Evolutionary conservation across 2,797 vertebrate genomes (phyloP).

Genomic region (Manis javanica): DNA sequence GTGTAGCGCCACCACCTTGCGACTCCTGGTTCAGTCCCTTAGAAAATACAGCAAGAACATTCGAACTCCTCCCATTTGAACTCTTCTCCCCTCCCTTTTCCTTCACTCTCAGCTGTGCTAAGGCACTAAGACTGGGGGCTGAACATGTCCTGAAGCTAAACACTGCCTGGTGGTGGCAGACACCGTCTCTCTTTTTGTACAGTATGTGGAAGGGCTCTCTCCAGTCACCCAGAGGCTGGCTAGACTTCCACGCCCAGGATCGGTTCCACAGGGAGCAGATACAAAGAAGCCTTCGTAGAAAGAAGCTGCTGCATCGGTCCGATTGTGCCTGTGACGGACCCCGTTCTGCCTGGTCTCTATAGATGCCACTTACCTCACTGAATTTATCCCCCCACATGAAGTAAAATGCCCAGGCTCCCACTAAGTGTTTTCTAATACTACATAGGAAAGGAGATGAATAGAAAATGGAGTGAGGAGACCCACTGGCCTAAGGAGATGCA

Average conservation of each 20-base stretch:
- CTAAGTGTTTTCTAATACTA: not conserved
- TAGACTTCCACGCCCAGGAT: not conserved
- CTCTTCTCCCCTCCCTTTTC: not conserved
- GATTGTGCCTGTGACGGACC: not conserved
- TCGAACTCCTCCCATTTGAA: not conserved
- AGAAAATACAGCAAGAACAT: not conserved
- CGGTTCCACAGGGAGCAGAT: not conserved
- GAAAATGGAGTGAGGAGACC: not conserved
- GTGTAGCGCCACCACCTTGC: not conserved
- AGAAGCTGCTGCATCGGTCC: fast-evolving
- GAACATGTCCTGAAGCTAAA: not conserved
- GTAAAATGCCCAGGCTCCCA: not conserved
- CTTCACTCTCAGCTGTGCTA: not conserved
- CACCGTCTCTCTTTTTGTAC: not conserved
- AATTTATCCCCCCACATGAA: not conserved
- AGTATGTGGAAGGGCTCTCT: not conserved
- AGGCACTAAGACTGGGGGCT: not conserved
- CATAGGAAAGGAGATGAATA: not conserved
- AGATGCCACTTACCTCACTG: not conserved
- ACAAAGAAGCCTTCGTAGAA: not conserved
- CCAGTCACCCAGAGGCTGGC: not conserved
- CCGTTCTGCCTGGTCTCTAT: not conserved
- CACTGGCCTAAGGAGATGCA: not conserved
- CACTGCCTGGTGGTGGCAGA: not conserved
- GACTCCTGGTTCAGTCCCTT: not conserved